Evolutionary conservation across 2,113 vertebrate species (phyloP), one percentile per base, ranked within the genome.

Genomic region (Numida meleagris): DNA sequence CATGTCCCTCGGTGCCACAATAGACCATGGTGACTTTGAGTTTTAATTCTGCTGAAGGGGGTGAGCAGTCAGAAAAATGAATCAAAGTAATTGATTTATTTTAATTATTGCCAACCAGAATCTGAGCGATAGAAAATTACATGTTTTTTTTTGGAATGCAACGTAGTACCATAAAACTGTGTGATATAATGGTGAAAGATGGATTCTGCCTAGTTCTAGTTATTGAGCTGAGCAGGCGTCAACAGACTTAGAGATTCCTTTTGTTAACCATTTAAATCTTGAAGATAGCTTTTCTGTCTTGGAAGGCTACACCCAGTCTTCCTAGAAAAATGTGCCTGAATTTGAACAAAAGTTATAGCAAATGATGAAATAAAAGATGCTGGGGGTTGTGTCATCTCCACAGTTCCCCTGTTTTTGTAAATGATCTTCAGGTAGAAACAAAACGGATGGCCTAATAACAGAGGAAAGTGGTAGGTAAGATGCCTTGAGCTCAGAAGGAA

Each of bases 61-160:
- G 57, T 74, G 45, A 70, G 43, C 53, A 70, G 5, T 90, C 8
- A 3, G 24, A 73, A 82, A 85, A 84, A 78, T 51, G 9, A 77
- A 6, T 74, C 14, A 71, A 83, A 75, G 73, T 70, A 93, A 88
- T 20, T 85, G 63, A 77, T 77, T 91, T 0, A 61, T 92, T 77
- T 93, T 50, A 87, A 67, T 80, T 74, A 70, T 94, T 89, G 61
- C 57, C 79, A 70, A 84, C 34, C 27, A 89, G 67, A 76, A 57
- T 53, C 50, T 40, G 53, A 91, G 20, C 20, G 31, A 57, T 71
- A 80, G 82, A 77, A 91, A 89, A 76, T 68, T 6, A 23, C 5
- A 0, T 72, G 0, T 75, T 43, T 43, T 63, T 78, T 90, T 40
- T 5, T 29, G 18, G 63, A 48, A 86, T 46, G 40, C 18, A 4